phyloP scores from a whole-genome alignment of 2,113 vertebrate genomes.

The Lipotes vexillifer region DNA sequence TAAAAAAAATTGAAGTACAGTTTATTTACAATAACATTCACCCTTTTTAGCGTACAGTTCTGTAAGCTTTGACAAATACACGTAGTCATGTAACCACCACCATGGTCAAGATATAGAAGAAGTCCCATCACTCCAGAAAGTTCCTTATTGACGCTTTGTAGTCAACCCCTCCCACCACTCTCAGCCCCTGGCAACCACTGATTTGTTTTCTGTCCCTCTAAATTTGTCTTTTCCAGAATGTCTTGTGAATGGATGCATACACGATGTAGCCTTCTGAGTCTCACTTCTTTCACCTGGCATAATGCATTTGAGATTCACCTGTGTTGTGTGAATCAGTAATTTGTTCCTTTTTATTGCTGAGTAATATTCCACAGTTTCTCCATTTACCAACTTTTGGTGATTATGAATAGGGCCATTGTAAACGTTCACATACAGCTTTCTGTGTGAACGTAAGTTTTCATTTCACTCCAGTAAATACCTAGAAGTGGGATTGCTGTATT shows the following conservation, averaged over 20 bases:
- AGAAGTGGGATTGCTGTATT: background rate
- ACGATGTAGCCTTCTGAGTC: background rate
- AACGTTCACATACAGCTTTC: background rate
- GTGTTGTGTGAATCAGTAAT: background rate
- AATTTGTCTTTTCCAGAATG: constrained; percentile 27
- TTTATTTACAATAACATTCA: background rate
- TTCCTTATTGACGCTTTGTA: background rate
- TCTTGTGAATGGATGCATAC: background rate
- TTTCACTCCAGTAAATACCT: background rate
- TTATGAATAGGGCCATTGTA: constrained; percentile 1
- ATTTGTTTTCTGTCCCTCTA: background rate
- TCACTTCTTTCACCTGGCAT: background rate
- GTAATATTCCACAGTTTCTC: background rate
- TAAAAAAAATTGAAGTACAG: background rate
- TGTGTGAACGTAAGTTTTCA: background rate
- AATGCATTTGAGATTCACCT: background rate
- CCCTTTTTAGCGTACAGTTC: background rate
- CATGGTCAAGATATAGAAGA: background rate
- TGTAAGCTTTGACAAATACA: background rate
- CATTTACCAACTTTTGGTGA: background rate
- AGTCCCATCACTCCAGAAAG: background rate
- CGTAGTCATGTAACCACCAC: background rate
- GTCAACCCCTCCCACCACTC: background rate
- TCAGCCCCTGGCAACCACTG: background rate
- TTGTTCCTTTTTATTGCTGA: constrained; percentile 25